A percentile compares a stretch with the other conserved stretches of the same genome.
Evolutionary conservation across 92 coral and sea anemone species (phyloP).

Genomic region (Umimayanthus kanabou): DNA sequence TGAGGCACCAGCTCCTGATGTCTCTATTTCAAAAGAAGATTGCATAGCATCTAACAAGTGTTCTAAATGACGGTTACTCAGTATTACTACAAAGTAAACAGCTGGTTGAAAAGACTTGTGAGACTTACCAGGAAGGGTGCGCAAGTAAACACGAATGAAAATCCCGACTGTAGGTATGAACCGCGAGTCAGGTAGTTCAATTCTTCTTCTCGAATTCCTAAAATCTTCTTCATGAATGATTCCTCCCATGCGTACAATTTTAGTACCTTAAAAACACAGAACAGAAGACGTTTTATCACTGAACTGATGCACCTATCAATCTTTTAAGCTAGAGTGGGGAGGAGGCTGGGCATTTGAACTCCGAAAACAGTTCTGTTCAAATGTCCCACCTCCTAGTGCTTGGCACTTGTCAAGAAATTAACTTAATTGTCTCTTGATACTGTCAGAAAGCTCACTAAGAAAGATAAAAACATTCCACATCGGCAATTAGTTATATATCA

Average conservation of each 20-base stretch:
- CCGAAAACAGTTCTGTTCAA: too few relatives aligned
- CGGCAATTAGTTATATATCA: too few relatives aligned
- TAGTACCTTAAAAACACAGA: constrained; percentile 65
- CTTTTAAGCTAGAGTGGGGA: neutral
- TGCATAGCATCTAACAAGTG: too few relatives aligned
- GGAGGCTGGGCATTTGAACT: too few relatives aligned
- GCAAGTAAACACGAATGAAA: constrained; percentile 69
- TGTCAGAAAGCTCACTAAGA: too few relatives aligned
- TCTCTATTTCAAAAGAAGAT: too few relatives aligned
- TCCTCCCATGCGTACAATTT: constrained; percentile 97
- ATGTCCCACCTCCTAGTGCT: too few relatives aligned
- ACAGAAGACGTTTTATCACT: neutral
- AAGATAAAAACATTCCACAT: too few relatives aligned
- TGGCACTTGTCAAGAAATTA: too few relatives aligned
- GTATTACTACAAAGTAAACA: neutral
- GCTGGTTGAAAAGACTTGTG: neutral
- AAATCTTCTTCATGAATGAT: constrained; percentile 77
- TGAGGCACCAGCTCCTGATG: too few relatives aligned
- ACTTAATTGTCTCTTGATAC: too few relatives aligned
- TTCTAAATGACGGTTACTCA: neutral
- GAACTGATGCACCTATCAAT: neutral
- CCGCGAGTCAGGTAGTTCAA: constrained; percentile 63
- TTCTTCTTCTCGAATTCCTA: constrained; percentile 70
- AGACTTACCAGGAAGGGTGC: constrained; percentile 87
- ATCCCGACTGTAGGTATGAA: constrained; percentile 62